Conservation (phyloP, 53 echinoderm and acorn worm species). For the Hippasteria phrygiana region DNA sequence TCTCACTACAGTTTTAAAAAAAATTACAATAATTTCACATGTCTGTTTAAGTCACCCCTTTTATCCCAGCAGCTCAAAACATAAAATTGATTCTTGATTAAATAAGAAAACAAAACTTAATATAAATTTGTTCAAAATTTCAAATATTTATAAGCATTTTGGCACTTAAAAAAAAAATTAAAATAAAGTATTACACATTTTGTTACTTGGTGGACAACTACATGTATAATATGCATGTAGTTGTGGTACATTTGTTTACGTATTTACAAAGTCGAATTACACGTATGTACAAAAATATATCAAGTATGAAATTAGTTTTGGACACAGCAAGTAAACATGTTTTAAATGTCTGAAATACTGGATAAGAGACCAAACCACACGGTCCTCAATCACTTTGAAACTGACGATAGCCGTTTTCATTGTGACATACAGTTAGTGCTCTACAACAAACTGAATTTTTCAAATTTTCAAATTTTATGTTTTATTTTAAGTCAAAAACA, state of each 20-base stretch:
- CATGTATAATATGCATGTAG: background rate
- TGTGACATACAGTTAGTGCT: no score
- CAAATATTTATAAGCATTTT: constrained; percentile 44
- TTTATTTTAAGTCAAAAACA: no score
- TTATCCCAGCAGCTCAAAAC: background rate
- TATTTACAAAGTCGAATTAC: background rate
- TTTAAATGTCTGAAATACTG: no score
- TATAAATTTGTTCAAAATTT: background rate
- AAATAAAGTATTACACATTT: constrained; percentile 5
- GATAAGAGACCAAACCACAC: no score
- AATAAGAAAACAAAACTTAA: background rate
- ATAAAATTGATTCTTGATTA: background rate
- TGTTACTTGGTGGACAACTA: background rate
- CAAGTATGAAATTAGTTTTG: no score
- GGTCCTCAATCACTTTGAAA: no score
- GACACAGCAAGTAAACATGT: no score
- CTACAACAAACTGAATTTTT: no score
- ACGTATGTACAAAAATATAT: background rate
- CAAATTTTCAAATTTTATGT: no score
- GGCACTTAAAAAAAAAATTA: constrained; percentile 18
- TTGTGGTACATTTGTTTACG: background rate
- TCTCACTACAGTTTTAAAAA: no score
- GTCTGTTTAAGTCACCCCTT: background rate
- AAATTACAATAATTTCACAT: background rate
- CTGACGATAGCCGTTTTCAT: no score